Evolutionary conservation across 2,797 vertebrate species (phyloP).

Genomic region (Euthynnus affinis): DNA sequence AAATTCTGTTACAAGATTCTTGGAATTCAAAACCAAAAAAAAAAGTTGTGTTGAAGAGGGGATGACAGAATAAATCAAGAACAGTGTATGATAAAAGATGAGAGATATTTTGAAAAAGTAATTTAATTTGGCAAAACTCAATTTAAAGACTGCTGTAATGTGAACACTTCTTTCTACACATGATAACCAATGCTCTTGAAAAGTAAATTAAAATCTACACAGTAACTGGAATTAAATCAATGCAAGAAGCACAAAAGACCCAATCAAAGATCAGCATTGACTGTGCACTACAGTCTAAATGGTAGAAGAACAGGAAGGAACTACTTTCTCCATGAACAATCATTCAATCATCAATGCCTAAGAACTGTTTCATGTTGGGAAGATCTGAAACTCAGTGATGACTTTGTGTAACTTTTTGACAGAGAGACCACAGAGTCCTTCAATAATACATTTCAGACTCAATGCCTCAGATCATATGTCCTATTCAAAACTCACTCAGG

Average conservation of each 20-base stretch:
- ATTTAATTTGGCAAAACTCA: background rate
- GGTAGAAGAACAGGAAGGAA: background rate
- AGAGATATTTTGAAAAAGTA: background rate
- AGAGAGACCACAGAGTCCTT: conserved; percentile 16
- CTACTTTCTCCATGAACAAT: background rate
- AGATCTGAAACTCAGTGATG: background rate
- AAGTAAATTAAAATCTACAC: background rate
- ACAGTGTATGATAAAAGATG: background rate
- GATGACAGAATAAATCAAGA: background rate
- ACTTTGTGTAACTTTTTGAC: conserved; percentile 3
- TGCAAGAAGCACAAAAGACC: background rate
- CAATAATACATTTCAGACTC: background rate
- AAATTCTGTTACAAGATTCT: background rate
- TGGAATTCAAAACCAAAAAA: background rate
- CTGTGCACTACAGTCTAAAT: background rate
- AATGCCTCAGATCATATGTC: background rate
- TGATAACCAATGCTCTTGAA: background rate
- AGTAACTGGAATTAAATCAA: background rate
- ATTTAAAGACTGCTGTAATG: background rate
- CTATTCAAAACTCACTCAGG: too few species aligned
- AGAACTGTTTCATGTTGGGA: too few species aligned
- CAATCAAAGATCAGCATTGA: background rate
- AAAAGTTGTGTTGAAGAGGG: too few species aligned
- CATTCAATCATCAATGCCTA: too few species aligned
- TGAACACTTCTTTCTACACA: background rate